Conservation (phyloP, 2,888 invertebrate species). For the Dryobotodes eremita region DNA sequence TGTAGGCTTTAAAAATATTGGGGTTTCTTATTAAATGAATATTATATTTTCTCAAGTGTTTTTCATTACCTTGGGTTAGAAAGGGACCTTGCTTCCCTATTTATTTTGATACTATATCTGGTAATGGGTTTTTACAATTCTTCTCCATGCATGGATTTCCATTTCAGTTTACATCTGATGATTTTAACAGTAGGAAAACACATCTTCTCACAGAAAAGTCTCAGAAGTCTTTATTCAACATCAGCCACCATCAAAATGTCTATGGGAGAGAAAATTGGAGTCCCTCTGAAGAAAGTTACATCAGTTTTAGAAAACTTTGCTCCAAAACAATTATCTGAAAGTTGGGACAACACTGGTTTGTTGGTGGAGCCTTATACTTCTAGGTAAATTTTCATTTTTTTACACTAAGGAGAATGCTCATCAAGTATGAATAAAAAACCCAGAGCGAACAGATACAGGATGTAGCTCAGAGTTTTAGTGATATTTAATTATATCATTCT, state of each 20-base stretch:
- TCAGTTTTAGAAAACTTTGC: conserved; percentile 93
- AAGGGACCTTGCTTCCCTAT: too few relatives aligned
- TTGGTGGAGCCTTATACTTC: conserved; percentile 94
- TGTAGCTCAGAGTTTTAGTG: too few relatives aligned
- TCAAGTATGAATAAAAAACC: too few relatives aligned
- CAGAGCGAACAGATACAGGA: too few relatives aligned
- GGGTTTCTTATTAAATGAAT: conserved; percentile 51
- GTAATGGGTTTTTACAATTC: neutral
- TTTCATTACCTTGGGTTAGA: conserved; percentile 28
- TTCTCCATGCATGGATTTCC: conserved; percentile 67
- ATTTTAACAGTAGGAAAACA: conserved; percentile 77
- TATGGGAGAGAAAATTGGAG: conserved; percentile 81
- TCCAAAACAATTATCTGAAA: conserved; percentile 93
- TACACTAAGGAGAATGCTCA: neutral
- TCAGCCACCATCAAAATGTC: conserved; percentile 76
- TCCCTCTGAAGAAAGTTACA: conserved; percentile 89
- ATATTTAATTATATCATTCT: too few relatives aligned
- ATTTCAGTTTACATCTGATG: conserved; percentile 82
- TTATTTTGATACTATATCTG: neutral
- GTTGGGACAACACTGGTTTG: conserved; percentile 99
- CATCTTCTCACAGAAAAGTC: conserved; percentile 67
- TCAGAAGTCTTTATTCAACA: conserved; percentile 71
- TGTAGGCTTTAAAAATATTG: conserved; percentile 38
- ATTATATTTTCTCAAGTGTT: conserved; percentile 29
- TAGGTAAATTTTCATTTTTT: conserved; percentile 77